Evolutionary conservation across 2,113 vertebrate genomes (phyloP).

Genomic region (Herpailurus yagouaroundi): DNA sequence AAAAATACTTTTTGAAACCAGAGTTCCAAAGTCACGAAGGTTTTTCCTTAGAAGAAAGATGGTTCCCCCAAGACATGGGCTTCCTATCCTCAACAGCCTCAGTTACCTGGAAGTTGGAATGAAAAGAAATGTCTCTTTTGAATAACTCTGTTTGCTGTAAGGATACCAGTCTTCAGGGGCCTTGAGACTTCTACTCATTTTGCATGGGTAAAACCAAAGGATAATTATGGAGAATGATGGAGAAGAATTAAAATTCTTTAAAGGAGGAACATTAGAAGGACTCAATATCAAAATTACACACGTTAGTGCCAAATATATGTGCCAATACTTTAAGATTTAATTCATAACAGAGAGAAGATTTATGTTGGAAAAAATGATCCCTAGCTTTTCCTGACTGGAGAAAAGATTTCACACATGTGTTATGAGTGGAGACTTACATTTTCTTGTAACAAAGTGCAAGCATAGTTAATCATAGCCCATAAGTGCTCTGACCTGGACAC

Average conservation of each 20-base stretch:
- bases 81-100: neutral
- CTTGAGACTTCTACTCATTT: neutral
- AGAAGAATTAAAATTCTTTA: neutral
- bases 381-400: neutral
- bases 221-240: neutral
- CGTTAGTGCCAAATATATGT: neutral
- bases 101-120: neutral
- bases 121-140: neutral
- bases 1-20: neutral
- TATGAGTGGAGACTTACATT: neutral
- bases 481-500: neutral
- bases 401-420: neutral
- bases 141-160: neutral
- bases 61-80: neutral
- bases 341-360: neutral
- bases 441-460: neutral
- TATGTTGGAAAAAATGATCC: neutral
- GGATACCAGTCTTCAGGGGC: neutral
- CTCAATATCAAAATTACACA: neutral
- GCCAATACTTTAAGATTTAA: neutral
- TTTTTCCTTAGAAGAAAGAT: slow-evolving; percentile 27
- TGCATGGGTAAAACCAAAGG: slow-evolving; percentile 1
- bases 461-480: neutral
- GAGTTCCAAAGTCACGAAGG: neutral
- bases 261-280: neutral